Percentiles rank a stretch among this genome's conserved stretches.
Evolutionary conservation across 2,113 vertebrate genomes (phyloP).

Genomic region (Oreochromis niloticus): DNA sequence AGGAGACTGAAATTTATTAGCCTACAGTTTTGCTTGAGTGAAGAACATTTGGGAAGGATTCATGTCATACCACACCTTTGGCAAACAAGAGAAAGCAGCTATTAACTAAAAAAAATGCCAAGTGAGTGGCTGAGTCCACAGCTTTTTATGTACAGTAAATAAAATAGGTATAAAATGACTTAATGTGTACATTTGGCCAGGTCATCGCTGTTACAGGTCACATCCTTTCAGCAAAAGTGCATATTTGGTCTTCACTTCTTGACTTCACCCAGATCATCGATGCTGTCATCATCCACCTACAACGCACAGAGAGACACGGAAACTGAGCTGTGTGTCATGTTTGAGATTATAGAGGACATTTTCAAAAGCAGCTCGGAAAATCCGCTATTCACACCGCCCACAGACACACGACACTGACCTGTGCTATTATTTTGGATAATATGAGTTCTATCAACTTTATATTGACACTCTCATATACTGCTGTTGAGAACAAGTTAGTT

Average conservation of each 20-base stretch:
- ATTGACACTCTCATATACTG: not conserved
- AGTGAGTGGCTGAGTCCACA: constrained; percentile 75
- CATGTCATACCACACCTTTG: constrained; percentile 83
- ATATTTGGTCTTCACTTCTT: constrained; percentile 89
- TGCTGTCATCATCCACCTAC: constrained; percentile 97
- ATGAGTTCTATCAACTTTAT: not conserved
- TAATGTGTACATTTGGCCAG: constrained; percentile 80
- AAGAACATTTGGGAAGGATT: constrained; percentile 77
- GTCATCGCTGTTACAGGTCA: constrained; percentile 74
- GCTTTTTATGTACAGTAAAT: constrained; percentile 82
- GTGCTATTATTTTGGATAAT: not conserved
- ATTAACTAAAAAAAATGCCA: constrained; percentile 75
- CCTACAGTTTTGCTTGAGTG: constrained; percentile 79
- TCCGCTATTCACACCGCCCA: not conserved
- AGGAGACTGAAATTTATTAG: constrained; percentile 85
- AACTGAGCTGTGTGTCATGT: not conserved
- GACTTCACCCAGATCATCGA: constrained; percentile 97
- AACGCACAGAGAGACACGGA: not conserved
- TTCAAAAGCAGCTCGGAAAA: not conserved
- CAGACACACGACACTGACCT: not conserved
- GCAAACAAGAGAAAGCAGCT: constrained; percentile 86
- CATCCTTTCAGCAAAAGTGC: constrained; percentile 82
- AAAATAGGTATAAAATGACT: constrained; percentile 82
- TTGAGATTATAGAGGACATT: not conserved
- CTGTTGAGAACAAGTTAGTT: not conserved